A percentile compares a stretch with the other conserved stretches of the same genome.
Evolutionary conservation across 2,888 invertebrate species (phyloP).

Genomic region (Trissolcus japonicus): DNA sequence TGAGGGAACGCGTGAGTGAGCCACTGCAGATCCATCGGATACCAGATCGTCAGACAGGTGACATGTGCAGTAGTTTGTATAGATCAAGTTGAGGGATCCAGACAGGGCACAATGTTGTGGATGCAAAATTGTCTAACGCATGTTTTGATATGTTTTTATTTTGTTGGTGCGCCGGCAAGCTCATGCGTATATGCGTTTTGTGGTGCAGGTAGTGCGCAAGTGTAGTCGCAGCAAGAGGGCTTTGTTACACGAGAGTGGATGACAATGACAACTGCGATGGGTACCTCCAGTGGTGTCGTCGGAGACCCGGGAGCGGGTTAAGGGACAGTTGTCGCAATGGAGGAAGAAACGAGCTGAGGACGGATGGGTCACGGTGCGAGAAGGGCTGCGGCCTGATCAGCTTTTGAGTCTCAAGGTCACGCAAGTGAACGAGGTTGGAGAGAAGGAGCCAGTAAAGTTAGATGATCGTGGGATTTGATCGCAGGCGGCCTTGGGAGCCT

Average conservation of each 20-base stretch:
- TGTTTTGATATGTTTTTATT: conserved; percentile 11
- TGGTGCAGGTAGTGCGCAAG: conserved; percentile 48
- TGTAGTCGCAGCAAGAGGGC: conserved; percentile 33
- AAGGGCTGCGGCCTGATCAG: conserved; percentile 6
- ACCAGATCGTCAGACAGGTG: no score
- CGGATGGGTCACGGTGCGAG: conserved; percentile 23
- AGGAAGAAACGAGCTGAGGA: conserved; percentile 20
- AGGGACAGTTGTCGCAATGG: conserved; percentile 1
- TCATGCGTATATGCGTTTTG: conserved; percentile 33
- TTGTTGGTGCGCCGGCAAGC: conserved; percentile 26
- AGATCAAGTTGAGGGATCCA: no score
- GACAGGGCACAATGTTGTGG: no score
- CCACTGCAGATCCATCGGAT: no score
- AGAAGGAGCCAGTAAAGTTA: conserved; percentile 65
- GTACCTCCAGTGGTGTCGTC: conserved; percentile 10
- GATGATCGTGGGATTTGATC: conserved; percentile 73
- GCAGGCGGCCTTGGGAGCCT: conserved; percentile 72
- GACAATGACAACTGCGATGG: conserved; percentile 24
- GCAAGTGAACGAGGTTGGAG: conserved; percentile 27
- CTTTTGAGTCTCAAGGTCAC: conserved; percentile 22
- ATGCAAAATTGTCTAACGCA: conserved; percentile 10
- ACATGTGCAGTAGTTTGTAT: no score
- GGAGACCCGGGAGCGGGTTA: conserved; percentile 16
- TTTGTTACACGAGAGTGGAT: conserved; percentile 27
- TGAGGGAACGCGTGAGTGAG: no score